Evolutionary conservation across 1,140 invertebrate genomes (phyloP), one percentile per base, ranked within the genome.

Genomic region (Aphidius ervi): DNA sequence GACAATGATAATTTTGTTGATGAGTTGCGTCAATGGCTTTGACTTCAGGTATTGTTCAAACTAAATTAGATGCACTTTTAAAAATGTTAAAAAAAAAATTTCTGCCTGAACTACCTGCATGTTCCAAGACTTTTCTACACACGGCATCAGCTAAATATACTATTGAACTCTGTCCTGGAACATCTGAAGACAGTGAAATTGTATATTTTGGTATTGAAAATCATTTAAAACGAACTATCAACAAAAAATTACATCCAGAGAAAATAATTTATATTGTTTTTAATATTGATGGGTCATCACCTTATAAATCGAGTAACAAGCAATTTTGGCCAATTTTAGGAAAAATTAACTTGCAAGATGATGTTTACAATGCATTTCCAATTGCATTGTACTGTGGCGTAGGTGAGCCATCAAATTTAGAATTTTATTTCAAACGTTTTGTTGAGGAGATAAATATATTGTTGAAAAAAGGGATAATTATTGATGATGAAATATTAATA

Each of bases 1-100:
- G n/a, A n/a, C n/a, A n/a, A n/a, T n/a, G n/a, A n/a, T n/a, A n/a
- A n/a, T n/a, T n/a, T n/a, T n/a, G n/a, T 42, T 49, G 63, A 63
- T 5, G 46, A 65, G 62, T 57, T 68, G 46, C 45, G 46, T 43
- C 41, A 65, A 39, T 67, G 65, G 62, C 62, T 65, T 56, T 9
- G 65, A 7, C 42, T 59, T 54, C 10, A 9, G 57, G 60, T 20
- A 56, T 67, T 50, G 59, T 63, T 52, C 59, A 63, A 5, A 45
- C 56, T 59, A 59, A 63, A 52, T 42, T 68, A 42, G 59, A 52
- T n/a, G n/a, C 60, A 53, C 37, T 68, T 37, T 61, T 68, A 20
- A 9, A 49, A 20, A 64, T 68, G 57, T 63, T 67, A 8, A 10
- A 56, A 23, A 16, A 23, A 37, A 37, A 58, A 52, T 31, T 62